phyloP scores from a whole-genome alignment of 2,797 vertebrate species.

The Monodelphis domestica region DNA sequence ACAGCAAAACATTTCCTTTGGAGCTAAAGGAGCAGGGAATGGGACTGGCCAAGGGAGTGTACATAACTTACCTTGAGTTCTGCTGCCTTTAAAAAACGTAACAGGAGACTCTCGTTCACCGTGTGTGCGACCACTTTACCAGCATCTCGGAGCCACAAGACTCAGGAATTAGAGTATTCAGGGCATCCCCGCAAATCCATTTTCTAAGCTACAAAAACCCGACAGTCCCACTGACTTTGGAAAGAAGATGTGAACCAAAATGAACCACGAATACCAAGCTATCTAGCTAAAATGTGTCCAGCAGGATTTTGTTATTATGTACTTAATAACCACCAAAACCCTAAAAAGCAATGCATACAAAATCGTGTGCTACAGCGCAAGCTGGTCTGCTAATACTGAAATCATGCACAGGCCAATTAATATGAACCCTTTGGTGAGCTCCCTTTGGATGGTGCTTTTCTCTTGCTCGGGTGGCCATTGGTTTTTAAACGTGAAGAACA shows the following conservation, averaged over 20 bases:
- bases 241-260: background rate
- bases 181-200: background rate
- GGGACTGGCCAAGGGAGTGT: background rate
- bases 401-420: too few relatives aligned
- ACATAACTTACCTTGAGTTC: background rate
- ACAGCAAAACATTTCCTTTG: background rate
- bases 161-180: background rate
- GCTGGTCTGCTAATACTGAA: too few relatives aligned
- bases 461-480: too few relatives aligned
- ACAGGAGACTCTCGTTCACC: background rate
- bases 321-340: too few relatives aligned
- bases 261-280: background rate
- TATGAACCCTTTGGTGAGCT: too few relatives aligned
- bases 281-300: accelerated
- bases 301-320: too few relatives aligned
- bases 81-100: accelerated
- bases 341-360: too few relatives aligned
- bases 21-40: background rate
- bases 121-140: background rate
- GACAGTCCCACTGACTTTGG: background rate
- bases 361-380: too few relatives aligned
- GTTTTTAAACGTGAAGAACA: too few relatives aligned
- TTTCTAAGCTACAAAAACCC: background rate
- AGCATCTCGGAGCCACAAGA: background rate
- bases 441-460: too few relatives aligned